These are phyloP conservation scores for Cardiocondyla obscurior DNA, from an alignment of 1,140 invertebrate genomes.

Conservation along the genomic window DNA sequence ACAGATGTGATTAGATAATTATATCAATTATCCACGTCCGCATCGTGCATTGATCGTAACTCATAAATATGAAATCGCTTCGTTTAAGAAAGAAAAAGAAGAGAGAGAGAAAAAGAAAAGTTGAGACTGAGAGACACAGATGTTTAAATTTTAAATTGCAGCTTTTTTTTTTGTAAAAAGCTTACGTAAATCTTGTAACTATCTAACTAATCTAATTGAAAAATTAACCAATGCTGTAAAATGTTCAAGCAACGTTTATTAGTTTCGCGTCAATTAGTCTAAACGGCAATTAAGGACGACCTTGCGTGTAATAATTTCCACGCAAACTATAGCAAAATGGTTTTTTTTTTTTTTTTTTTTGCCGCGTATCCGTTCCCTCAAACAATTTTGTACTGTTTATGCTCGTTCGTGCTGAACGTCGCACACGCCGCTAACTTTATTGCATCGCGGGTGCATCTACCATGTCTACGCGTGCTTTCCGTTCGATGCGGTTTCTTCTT, in stretches of 20 bases:
- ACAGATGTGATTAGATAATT: neutral
- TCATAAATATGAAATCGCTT: constrained; percentile 33
- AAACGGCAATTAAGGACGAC: constrained; percentile 33
- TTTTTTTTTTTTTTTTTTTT: too few relatives aligned
- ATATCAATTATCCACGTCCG: constrained; percentile 1
- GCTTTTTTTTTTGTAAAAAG: neutral
- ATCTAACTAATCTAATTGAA: neutral
- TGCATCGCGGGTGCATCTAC: constrained; percentile 67
- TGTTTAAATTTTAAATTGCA: too few relatives aligned
- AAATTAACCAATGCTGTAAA: neutral
- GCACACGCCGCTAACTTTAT: constrained; percentile 73
- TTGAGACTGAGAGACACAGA: too few relatives aligned
- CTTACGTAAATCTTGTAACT: neutral
- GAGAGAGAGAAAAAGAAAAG: neutral
- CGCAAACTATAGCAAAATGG: constrained; percentile 18
- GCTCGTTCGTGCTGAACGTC: constrained; percentile 24
- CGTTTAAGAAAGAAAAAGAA: neutral
- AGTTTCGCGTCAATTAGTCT: constrained; percentile 45
- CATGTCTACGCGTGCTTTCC: constrained; percentile 63
- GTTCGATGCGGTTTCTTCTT: constrained; percentile 46
- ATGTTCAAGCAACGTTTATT: constrained; percentile 6
- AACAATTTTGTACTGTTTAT: constrained; percentile 29
- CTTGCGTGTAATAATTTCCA: constrained; percentile 2
- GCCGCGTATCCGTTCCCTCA: neutral
- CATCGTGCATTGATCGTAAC: constrained; percentile 21